Evolutionary conservation across 2,797 vertebrate genomes (phyloP).

Genomic region (Nothura maculosa): DNA sequence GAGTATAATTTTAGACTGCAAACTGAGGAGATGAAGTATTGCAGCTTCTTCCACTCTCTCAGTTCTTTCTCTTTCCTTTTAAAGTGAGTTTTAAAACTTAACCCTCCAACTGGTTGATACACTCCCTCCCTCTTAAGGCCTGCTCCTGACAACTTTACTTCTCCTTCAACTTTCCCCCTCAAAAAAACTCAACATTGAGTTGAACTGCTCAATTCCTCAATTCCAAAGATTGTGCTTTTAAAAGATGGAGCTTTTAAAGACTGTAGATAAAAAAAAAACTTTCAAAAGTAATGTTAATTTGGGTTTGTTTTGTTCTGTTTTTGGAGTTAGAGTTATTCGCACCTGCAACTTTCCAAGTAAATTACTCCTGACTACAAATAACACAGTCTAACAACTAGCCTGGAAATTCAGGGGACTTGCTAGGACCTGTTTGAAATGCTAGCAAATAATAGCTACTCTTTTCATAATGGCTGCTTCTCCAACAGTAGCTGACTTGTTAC

Average conservation of each 20-base stretch:
- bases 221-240: not conserved
- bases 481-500: conserved; percentile 16
- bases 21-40: not conserved
- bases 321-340: not conserved
- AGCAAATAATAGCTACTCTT: not conserved
- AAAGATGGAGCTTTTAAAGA: not conserved
- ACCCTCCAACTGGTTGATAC: not conserved
- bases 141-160: not conserved
- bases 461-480: not conserved
- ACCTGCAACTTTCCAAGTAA: conserved; percentile 6
- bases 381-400: not conserved
- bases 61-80: not conserved
- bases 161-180: not conserved
- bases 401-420: not conserved
- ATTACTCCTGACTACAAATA: not conserved
- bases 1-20: not conserved
- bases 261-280: not conserved
- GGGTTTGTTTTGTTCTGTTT: too few species aligned
- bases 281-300: not conserved
- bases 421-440: not conserved
- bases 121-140: not conserved
- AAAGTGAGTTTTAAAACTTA: not conserved
- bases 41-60: not conserved
- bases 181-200: not conserved
- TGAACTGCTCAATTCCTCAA: not conserved